Evolutionary conservation across 2,797 vertebrate species (phyloP), one percentile per base, ranked within the genome.

Genomic region (Bryconaethiops microstoma): DNA sequence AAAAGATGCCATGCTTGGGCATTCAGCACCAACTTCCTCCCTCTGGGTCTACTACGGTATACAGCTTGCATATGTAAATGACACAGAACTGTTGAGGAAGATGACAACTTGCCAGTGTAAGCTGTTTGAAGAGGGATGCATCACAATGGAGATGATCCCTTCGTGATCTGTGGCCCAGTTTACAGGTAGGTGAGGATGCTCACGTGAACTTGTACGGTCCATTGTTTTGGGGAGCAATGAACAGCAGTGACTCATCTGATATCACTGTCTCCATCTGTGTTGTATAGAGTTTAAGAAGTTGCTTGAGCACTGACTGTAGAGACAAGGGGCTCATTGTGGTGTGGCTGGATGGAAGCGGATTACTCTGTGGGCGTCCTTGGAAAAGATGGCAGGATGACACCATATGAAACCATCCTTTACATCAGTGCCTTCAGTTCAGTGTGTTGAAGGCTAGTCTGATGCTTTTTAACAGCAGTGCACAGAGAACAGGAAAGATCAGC

Each of bases 271-370:
- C 23, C n/a, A 17, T 2, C 16, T 71, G 29, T 25, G 10, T 35
- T 59, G 17, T 39, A 39, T n/a, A 7, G 8, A 16, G 29, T 14
- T 74, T 40, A 74, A 42, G 39, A 35, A 52, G 63, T 60, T 40
- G 74, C 63, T 52, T 19, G 16, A 52, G 8, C 8, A 60, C 29
- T 54, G 17, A 70, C 50, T 40, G n/a, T 7, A 4, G 65, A n/a
- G 54, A 92, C 89, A 92, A 92, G 89, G 83, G 87, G 71, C 50
- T 23, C 83, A 92, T 91, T 93, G 90, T 92, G 68, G 63, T 6
- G 35, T 45, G 23, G 57, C 60, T 81, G 84, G 89, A 89, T 88
- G 88, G 85, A 89, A 89, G 87, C 88, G 86, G 87, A 91, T 83
- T 85, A 83, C 88, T 87, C 83, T 72, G 91, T 93, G 90, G 91